Percentiles rank a stretch among this genome's conserved stretches.
phyloP scores from a whole-genome alignment of 2,888 invertebrate genomes.

The Agrochola litura region DNA sequence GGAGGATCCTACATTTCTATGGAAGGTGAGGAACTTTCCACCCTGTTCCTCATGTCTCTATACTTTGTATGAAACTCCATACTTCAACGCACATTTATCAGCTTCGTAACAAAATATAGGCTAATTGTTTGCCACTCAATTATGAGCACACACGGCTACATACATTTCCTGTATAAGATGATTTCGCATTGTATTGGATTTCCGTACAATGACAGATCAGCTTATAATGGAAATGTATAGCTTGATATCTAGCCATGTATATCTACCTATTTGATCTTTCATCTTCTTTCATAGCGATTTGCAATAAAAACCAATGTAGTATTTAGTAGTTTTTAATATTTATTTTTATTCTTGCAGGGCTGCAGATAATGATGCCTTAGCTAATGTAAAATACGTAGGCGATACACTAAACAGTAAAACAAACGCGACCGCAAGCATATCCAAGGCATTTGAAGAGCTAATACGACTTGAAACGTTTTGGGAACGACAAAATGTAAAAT shows the following conservation, averaged over 20 bases:
- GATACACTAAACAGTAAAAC: not conserved
- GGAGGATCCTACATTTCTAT: not conserved
- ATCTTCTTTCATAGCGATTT: not conserved
- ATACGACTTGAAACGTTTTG: constrained; percentile 11
- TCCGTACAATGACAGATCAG: no score
- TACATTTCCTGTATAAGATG: no score
- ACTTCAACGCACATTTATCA: not conserved
- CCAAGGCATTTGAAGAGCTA: constrained; percentile 7
- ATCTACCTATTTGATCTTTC: no score
- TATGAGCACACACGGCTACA: not conserved
- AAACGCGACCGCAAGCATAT: not conserved
- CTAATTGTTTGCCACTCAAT: not conserved
- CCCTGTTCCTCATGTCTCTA: no score
- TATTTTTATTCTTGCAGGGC: constrained; percentile 12
- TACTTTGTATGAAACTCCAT: not conserved
- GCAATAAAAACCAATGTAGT: not conserved
- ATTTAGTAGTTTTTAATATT: not conserved
- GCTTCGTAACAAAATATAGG: not conserved
- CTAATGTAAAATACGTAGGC: not conserved
- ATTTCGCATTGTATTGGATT: no score
- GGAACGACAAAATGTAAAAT: not conserved
- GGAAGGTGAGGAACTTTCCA: not conserved
- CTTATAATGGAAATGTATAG: no score
- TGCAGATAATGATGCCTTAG: constrained; percentile 15
- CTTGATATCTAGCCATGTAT: no score